Evolutionary conservation across 2,888 invertebrate species (phyloP).

Genomic region (Coelopa pilipes): DNA sequence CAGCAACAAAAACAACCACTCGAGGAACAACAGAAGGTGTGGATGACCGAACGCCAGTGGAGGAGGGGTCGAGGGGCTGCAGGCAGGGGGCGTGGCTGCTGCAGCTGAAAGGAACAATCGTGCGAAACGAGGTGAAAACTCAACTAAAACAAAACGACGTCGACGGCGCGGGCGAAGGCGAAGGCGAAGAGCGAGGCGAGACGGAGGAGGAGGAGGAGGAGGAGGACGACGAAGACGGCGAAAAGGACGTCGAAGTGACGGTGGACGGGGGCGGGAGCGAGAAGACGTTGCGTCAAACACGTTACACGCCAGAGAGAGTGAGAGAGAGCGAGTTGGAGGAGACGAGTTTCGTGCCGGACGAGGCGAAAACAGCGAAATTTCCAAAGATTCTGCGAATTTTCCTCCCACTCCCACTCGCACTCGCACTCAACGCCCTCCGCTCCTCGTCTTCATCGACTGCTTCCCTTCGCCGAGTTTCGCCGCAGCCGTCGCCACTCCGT

Average conservation of each 20-base stretch:
- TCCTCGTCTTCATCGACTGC: not conserved
- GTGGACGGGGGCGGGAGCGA: not conserved
- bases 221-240: not conserved
- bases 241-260: not conserved
- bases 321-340: no score
- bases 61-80: not conserved
- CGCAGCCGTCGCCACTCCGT: not conserved
- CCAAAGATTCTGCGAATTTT: no score
- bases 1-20: no score
- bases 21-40: conserved; percentile 20
- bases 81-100: not conserved
- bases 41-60: conserved; percentile 5
- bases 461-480: no score
- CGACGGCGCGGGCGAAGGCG: not conserved
- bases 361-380: not conserved
- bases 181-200: not conserved
- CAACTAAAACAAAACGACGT: not conserved
- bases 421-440: not conserved
- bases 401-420: not conserved
- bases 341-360: no score
- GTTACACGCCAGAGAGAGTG: not conserved
- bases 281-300: not conserved
- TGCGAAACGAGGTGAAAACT: not conserved
- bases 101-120: conserved; percentile 7
- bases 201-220: not conserved